phyloP scores from a whole-genome alignment of 2,888 invertebrate genomes.

The Ctenicera cuprea region DNA sequence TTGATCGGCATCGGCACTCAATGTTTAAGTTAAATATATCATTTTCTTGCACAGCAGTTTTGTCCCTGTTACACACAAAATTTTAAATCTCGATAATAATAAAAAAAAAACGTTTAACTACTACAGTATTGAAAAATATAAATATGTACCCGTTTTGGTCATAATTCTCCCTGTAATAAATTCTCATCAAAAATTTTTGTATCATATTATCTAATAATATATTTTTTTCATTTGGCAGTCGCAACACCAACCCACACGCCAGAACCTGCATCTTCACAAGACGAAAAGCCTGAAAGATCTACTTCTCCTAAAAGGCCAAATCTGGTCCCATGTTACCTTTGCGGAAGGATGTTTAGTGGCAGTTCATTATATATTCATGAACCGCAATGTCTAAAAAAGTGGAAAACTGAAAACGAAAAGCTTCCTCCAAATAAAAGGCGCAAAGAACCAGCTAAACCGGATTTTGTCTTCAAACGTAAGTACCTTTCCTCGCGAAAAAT shows the following conservation, averaged over 20 bases:
- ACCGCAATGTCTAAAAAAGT: slow-evolving; percentile 80
- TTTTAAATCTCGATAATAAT: no score
- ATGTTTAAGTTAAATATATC: no score
- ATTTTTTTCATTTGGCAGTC: neutral
- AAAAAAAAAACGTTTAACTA: no score
- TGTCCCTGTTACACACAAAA: no score
- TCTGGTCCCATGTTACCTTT: slow-evolving; percentile 77
- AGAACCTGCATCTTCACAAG: neutral
- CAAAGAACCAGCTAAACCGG: slow-evolving; percentile 77
- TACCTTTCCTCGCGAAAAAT: no score
- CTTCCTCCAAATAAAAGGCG: slow-evolving; percentile 75
- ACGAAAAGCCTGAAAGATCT: slow-evolving; percentile 28
- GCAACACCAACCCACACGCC: neutral
- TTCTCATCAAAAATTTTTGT: no score
- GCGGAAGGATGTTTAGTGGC: slow-evolving; percentile 79
- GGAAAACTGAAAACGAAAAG: slow-evolving; percentile 78
- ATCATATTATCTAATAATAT: no score
- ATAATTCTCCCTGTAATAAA: no score
- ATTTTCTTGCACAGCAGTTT: no score
- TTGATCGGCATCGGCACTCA: no score
- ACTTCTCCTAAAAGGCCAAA: slow-evolving; percentile 62
- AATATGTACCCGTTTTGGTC: no score
- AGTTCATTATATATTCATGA: slow-evolving; percentile 79
- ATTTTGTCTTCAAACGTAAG: slow-evolving; percentile 72
- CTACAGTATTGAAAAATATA: no score